Evolutionary conservation across 2,113 vertebrate genomes (phyloP).

Genomic region (Stigmatopora argus): DNA sequence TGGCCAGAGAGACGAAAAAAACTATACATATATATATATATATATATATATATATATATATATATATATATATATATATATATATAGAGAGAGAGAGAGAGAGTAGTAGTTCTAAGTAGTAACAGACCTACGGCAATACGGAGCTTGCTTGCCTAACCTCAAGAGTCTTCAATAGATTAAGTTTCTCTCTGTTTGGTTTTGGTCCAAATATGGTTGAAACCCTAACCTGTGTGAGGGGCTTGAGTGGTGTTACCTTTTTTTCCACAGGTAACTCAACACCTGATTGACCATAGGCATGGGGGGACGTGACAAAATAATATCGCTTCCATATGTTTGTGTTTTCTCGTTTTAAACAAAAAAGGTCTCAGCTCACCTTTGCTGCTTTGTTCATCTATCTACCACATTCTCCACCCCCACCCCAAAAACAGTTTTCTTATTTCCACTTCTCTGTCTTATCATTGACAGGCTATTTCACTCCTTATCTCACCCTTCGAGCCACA

Average conservation of each 20-base stretch:
- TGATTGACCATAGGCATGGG: constrained; percentile 22
- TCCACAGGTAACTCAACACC: constrained; percentile 43
- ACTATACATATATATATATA: too few species aligned
- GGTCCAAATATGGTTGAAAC: constrained; percentile 54
- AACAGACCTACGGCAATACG: constrained; percentile 42
- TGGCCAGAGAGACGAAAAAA: too few species aligned
- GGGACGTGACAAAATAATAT: constrained; percentile 20
- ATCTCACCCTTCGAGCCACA: too few species aligned
- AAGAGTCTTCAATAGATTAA: constrained; percentile 26
- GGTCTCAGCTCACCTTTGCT: constrained; percentile 14
- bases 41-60: too few species aligned
- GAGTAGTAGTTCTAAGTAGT: constrained; percentile 32
- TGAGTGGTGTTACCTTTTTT: constrained; percentile 53
- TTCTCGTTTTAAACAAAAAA: constrained; percentile 3
- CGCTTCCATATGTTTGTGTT: not conserved
- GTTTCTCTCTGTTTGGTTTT: constrained; percentile 48
- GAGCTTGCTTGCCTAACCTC: constrained; percentile 38
- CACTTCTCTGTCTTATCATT: too few species aligned
- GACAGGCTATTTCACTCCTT: too few species aligned
- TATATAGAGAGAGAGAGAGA: not conserved
- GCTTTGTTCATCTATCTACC: constrained; percentile 14
- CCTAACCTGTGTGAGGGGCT: constrained; percentile 30
- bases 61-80: too few species aligned
- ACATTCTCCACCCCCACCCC: too few species aligned
- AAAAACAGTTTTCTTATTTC: too few species aligned